Evolutionary conservation across 1,140 invertebrate genomes (phyloP).

Genomic region (Odontomachus brunneus): DNA sequence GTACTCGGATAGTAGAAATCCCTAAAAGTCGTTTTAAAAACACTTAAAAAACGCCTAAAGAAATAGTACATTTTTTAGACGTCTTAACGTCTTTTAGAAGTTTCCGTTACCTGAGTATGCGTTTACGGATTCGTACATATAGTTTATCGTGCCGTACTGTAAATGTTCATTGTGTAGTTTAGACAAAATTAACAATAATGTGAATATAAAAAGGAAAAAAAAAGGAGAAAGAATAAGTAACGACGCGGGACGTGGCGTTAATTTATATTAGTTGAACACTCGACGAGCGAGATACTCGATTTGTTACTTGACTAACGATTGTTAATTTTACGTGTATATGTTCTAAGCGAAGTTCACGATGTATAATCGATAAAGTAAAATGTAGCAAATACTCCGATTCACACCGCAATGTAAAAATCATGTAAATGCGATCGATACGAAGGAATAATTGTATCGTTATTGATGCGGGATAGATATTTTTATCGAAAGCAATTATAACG

Average conservation of each 20-base stretch:
- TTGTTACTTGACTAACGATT: conserved; percentile 53
- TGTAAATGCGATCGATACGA: conserved; percentile 7
- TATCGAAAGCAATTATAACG: conserved; percentile 7
- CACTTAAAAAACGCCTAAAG: too few relatives aligned
- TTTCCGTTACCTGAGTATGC: too few relatives aligned
- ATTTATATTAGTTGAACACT: conserved; percentile 37
- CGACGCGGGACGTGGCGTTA: background rate
- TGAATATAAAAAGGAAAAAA: background rate
- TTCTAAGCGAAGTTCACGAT: conserved; percentile 50
- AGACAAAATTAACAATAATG: conserved; percentile 24
- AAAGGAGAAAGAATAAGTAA: background rate
- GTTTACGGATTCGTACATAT: conserved; percentile 71
- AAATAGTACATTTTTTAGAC: too few relatives aligned
- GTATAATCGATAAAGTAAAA: conserved; percentile 52
- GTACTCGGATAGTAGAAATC: too few relatives aligned
- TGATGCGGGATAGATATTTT: conserved; percentile 37
- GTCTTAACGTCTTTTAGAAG: too few relatives aligned
- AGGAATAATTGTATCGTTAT: conserved; percentile 14
- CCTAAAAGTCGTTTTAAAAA: too few relatives aligned
- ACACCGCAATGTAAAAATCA: background rate
- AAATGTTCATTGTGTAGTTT: conserved; percentile 6
- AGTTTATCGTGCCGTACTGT: conserved; percentile 62
- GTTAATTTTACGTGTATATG: conserved; percentile 57
- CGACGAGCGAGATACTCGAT: conserved; percentile 22
- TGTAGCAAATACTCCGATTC: conserved; percentile 61